Base-by-base conservation (phyloP, 2,888 invertebrate species). In the Ommatoiulus sabulosus region DNA sequence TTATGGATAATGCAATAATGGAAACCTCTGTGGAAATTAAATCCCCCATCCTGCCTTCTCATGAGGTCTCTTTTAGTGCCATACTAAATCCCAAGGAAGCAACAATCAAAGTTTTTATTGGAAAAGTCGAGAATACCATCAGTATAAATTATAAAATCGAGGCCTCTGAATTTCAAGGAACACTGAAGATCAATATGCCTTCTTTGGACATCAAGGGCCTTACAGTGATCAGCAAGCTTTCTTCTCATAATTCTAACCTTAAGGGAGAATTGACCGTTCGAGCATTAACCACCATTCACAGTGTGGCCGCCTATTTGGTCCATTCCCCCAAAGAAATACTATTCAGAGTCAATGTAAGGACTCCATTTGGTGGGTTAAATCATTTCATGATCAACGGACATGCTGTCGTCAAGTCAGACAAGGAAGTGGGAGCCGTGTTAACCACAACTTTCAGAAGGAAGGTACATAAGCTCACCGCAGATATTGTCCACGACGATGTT, bases 141-240 rank as follows among this genome's bases (percentile, higher is more conserved):
- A 87, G 12, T 43, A n/a, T 57, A 10, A 87, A 57, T 5, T 57
- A 87, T 57, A 87, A 87, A 87, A 57, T 57, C 3, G 87, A 24
- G 12, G 43, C 20, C 44, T 72, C 44, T 44, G 44, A 24, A 10
- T 88, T 20, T 17, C 84, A 88, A 63, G 88, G 46, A 8, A 44
- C 80, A 35, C 43, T 84, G 7, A 87, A 57, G 24, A 63, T 48
- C 48, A 35, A 87, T n/a, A 52, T 52, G 52, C 87, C 63, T 8
- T 24, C 24, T 5, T 0, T 87, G 52, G 57, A 63, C 24, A 57
- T 90, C 15, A 46, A 87, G 35, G 63, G 12, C 20, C 57, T 87
- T 10, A 87, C 52, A 10, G 63, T 48, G 10, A 87, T 52, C 12
- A 35, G 87, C 35, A 87, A 87, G 20, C 57, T 87, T 24, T n/a